Evolutionary conservation across 2,113 vertebrate species (phyloP), one percentile per base, ranked within the genome.

Genomic region (Lontra canadensis): DNA sequence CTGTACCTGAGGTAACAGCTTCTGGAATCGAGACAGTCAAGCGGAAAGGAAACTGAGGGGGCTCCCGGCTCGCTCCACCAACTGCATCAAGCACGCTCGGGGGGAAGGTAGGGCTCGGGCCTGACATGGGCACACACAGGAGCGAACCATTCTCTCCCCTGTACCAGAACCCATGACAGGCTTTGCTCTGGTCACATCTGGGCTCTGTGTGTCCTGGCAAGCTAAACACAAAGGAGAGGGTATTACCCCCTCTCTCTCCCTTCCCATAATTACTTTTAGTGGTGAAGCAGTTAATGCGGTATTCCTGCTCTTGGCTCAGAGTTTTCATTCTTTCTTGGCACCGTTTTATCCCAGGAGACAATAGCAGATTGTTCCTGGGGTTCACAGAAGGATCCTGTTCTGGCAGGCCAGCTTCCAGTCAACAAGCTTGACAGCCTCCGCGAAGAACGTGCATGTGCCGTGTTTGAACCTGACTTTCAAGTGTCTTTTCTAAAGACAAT

Each of bases 371-470:
- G 98, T 99, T 98, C 97, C 98, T 11, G 0, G 61, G 95, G 90
- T 59, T 90, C 67, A 61, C 95, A 97, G 97, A 97, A 98, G 98
- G 96, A 95, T 98, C 98, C 97, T 99, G 99, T 99, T 97, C 98
- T 98, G 98, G 98, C 98, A 99, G 98, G 98, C 97, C 97, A 79
- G 95, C 98, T 98, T 98, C 98, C 96, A 98, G 98, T 97, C 96
- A 95, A 97, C 98, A 97, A 74, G 98, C 98, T 98, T 95, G 95
- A 98, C 98, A 97, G 92, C 97, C 97, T 98, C 85, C 87, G 98
- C 97, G 90, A 98, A 98, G 94, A 96, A 97, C 97, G 95, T 12
- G 8, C 29, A 5, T 0, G 78, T 0, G 7, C 95, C 42, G 1
- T 98, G 98, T 98, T 98, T 82, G 69, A 98, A 99, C 96, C 93